Base-by-base conservation (phyloP, 2,797 vertebrate species). In the Chaetophractus vellerosus region DNA sequence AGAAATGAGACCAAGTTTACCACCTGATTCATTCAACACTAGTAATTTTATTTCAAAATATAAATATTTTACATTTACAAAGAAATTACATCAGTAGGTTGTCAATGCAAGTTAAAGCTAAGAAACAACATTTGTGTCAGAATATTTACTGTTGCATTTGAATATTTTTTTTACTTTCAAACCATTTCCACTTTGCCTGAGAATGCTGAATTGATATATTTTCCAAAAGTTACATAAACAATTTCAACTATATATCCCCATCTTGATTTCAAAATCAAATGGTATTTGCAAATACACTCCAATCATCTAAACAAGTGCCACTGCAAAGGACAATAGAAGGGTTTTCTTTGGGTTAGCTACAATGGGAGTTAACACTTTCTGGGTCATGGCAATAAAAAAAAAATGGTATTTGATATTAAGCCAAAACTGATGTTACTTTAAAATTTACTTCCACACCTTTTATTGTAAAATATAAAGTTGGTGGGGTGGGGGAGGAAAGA, bases 11-110 rank as follows among this genome's bases (percentile, higher is more conserved):
- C 38, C 45, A 78, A 52, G 55, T 79, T 93, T 71, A 94, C 74
- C 68, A 93, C 1, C 10, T 33, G 52, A 85, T 94, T 95, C 64
- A 75, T 96, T 96, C 97, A 97, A 93, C 85, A 96, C 38, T 69
- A 61, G 82, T 76, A 45, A 93, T 97, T 98, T 98, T 98, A 98
- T 98, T 98, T 98, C 97, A 98, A 98, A 98, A 98, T 98, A 98
- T 98, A 98, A 97, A 97, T 95, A 95, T 92, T 98, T 97, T 98
- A 98, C 98, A 97, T 93, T 98, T 98, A 98, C 97, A 98, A 98
- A 98, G 97, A 81, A 97, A 93, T 96, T 79, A 92, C 90, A 96
- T 94, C 55, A 92, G 85, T 79, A 93, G 76, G 92, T 95, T 85
- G 80, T 96, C 85, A 92, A 95, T 92, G 64, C 91, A 93, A 93